These are phyloP conservation scores for Hozukius guyotensis DNA, from an alignment of 2,797 vertebrate species.

Conservation along the genomic window DNA sequence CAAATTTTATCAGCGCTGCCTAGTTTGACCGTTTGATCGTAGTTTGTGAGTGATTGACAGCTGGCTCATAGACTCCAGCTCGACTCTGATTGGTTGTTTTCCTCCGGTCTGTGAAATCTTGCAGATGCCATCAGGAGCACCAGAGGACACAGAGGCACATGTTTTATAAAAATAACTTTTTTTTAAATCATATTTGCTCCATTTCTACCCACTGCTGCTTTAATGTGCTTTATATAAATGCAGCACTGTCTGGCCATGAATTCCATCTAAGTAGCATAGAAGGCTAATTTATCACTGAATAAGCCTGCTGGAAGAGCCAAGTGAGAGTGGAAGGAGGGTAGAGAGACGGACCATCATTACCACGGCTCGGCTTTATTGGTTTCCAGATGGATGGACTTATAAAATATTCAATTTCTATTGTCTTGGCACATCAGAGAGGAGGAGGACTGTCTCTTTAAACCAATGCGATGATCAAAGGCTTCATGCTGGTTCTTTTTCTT, in stretches of 20 bases:
- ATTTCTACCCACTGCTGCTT: not conserved
- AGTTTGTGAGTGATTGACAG: no score
- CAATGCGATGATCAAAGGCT: conserved; percentile 42
- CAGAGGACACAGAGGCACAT: no score
- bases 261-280: conserved; percentile 12
- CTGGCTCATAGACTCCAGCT: no score
- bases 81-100: no score
- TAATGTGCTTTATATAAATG: not conserved
- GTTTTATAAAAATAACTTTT: no score
- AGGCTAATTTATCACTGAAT: conserved; percentile 26
- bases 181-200: not conserved
- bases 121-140: no score
- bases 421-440: conserved; percentile 51
- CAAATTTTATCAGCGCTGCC: no score
- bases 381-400: conserved; percentile 64
- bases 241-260: conserved; percentile 9
- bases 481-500: not conserved
- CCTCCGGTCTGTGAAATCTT: no score
- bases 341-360: conserved; percentile 41
- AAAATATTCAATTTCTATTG: conserved; percentile 71
- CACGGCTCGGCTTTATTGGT: conserved; percentile 56
- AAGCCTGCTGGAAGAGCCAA: conserved; percentile 13
- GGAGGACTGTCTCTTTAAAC: conserved; percentile 39
- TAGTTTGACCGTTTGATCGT: no score
- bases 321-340: conserved; percentile 5